A percentile compares a stretch with the other conserved stretches of the same genome.
phyloP scores from a whole-genome alignment of 1,140 invertebrate genomes.

The Ladona fulva region DNA sequence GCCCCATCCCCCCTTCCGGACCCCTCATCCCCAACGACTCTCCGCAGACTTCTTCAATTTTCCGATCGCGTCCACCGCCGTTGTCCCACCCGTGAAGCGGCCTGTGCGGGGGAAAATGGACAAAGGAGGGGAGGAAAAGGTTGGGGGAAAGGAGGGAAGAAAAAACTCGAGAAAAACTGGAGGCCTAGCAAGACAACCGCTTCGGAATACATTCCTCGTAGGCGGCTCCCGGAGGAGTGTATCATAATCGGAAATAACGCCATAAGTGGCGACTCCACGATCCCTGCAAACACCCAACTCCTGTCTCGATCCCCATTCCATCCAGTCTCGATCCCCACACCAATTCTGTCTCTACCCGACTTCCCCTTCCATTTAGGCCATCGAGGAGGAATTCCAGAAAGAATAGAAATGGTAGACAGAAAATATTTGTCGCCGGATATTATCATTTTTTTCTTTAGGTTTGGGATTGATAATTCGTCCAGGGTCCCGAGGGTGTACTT shows the following conservation, averaged over 20 bases:
- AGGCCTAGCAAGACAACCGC: neutral
- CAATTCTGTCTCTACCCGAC: neutral
- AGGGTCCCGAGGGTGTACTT: too few relatives aligned
- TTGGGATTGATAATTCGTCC: too few relatives aligned
- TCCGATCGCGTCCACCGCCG: neutral
- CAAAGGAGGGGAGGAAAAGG: neutral
- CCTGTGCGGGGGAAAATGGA: neutral
- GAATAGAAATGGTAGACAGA: too few relatives aligned
- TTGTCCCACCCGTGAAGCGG: neutral
- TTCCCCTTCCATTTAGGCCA: neutral
- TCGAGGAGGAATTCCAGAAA: too few relatives aligned
- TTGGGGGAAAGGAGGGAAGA: neutral
- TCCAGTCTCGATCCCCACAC: neutral
- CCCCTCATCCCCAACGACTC: neutral
- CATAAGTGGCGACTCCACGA: neutral
- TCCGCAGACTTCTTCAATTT: neutral
- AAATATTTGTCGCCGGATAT: too few relatives aligned
- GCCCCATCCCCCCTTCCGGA: neutral
- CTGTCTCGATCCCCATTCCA: too few relatives aligned
- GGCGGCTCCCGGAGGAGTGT: neutral
- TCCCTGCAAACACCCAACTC: neutral
- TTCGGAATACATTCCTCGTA: neutral
- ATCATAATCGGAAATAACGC: slow-evolving; percentile 5
- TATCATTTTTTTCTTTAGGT: too few relatives aligned
- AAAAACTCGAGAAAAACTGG: neutral